Percentiles rank a stretch among this genome's conserved stretches.
These are phyloP conservation scores for Agelas oroides DNA, from an alignment of 37 sponge, comb jelly and placozoan genomes.

Conservation along the genomic window DNA sequence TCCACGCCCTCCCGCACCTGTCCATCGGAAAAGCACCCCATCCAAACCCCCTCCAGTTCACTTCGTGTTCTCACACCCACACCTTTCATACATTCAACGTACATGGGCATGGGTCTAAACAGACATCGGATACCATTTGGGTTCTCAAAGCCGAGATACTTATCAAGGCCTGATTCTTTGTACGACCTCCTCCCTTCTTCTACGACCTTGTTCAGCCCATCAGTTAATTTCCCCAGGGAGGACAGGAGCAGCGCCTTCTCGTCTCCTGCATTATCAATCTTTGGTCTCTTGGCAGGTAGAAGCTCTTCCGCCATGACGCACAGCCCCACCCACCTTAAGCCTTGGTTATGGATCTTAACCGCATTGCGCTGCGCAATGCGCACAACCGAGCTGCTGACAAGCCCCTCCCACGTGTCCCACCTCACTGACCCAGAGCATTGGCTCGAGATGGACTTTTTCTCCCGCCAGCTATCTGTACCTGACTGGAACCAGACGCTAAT, in stretches of 20 bases:
- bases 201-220: background rate
- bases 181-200: background rate
- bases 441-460: slow-evolving; percentile 62
- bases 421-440: too few species aligned
- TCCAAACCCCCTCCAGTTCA: slow-evolving; percentile 29
- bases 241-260: too few species aligned
- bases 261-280: background rate
- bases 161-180: background rate
- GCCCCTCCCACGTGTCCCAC: too few species aligned
- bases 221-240: background rate
- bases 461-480: slow-evolving; percentile 53
- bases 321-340: too few species aligned
- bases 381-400: too few species aligned
- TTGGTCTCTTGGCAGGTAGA: background rate
- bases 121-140: slow-evolving; percentile 13
- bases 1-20: slow-evolving; percentile 39
- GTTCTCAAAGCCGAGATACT: slow-evolving; percentile 7
- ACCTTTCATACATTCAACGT: slow-evolving; percentile 17
- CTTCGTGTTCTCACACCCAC: slow-evolving; percentile 22
- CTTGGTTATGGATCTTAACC: too few species aligned
- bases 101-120: slow-evolving; percentile 18
- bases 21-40: background rate
- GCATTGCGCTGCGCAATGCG: too few species aligned
- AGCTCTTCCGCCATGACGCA: background rate
- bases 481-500: slow-evolving; percentile 51